Evolutionary conservation across 2,888 invertebrate species (phyloP).

Genomic region (Nemotelus pantherinus): DNA sequence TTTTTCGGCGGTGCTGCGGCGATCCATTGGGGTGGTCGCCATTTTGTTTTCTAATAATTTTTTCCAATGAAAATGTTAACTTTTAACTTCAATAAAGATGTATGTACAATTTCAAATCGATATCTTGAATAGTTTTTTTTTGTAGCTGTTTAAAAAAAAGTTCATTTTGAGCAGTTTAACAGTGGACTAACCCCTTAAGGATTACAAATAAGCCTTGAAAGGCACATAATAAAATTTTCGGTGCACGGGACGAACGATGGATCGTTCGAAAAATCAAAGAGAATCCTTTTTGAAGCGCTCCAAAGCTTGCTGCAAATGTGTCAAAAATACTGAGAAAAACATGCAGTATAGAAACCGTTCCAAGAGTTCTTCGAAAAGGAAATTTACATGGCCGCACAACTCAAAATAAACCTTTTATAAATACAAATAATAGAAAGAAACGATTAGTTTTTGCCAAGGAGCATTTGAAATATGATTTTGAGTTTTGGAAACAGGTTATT

Average conservation of each 20-base stretch:
- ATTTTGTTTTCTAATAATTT: no score
- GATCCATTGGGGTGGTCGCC: no score
- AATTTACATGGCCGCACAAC: neutral
- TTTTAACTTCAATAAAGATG: no score
- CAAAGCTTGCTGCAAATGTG: conserved; percentile 1
- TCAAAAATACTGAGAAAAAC: neutral
- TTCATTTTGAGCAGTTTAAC: no score
- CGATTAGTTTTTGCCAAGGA: neutral
- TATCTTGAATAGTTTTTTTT: no score
- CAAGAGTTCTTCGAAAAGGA: neutral
- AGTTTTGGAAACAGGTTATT: neutral
- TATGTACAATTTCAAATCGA: no score
- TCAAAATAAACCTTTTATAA: conserved; percentile 7
- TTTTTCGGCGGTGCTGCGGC: no score
- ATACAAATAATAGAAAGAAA: neutral
- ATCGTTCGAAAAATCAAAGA: conserved; percentile 1
- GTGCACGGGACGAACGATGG: conserved; percentile 3
- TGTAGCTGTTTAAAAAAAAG: no score
- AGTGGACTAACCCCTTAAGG: no score
- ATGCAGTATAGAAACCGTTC: neutral
- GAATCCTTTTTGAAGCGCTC: conserved; percentile 2
- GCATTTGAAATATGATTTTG: neutral
- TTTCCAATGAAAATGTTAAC: no score
- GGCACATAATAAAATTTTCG: neutral
- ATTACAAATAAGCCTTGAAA: neutral